Evolutionary conservation across 2,888 invertebrate species (phyloP).

Genomic region (Priocnemis perturbator): DNA sequence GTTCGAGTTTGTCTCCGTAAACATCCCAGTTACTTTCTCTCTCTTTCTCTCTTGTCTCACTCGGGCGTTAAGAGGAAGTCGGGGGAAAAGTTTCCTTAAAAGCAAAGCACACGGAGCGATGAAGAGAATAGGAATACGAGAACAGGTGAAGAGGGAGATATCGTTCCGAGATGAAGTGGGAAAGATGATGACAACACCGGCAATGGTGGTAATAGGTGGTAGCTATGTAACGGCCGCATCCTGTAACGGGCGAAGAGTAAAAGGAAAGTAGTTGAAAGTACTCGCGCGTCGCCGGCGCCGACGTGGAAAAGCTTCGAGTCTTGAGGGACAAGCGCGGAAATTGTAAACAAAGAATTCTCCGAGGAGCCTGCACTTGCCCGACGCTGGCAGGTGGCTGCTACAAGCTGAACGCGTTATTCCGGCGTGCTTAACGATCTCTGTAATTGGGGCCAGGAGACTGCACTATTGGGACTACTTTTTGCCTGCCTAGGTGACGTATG

Average conservation of each 20-base stretch:
- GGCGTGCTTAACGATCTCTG: constrained; percentile 51
- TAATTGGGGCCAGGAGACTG: too few species aligned
- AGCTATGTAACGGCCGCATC: too few species aligned
- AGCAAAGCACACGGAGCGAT: background rate
- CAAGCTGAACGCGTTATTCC: constrained; percentile 62
- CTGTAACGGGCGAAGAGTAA: background rate
- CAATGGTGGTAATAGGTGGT: too few species aligned
- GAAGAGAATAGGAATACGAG: background rate
- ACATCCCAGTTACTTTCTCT: constrained; percentile 15
- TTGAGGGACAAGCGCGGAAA: constrained; percentile 45
- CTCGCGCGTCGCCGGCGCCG: background rate
- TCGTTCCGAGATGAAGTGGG: too few species aligned
- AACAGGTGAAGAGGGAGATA: too few species aligned
- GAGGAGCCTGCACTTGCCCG: constrained; percentile 47
- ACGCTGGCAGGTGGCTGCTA: constrained; percentile 63
- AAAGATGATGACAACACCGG: too few species aligned
- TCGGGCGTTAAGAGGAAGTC: background rate
- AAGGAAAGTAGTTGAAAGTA: background rate
- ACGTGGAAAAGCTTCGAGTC: constrained; percentile 23
- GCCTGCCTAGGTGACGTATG: too few species aligned
- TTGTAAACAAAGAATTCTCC: constrained; percentile 47
- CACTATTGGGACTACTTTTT: too few species aligned
- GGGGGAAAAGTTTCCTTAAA: background rate
- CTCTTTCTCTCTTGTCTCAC: background rate
- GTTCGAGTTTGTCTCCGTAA: background rate